A percentile compares a stretch with the other conserved stretches of the same genome.
These are phyloP conservation scores for Ptyas mucosa DNA, from an alignment of 2,113 vertebrate species.

Conservation along the genomic window DNA sequence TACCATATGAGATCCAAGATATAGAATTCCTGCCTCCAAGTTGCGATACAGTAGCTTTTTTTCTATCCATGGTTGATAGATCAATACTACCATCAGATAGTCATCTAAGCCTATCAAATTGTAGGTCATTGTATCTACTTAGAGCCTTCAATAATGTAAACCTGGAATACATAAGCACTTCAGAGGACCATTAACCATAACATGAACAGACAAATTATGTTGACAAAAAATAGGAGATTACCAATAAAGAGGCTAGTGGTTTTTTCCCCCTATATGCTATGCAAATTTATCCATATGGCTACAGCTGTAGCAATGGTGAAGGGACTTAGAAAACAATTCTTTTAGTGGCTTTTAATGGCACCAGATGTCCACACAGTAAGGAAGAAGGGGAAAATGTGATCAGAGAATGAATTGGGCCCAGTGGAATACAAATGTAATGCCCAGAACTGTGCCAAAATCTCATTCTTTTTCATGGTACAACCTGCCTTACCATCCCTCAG, in stretches of 20 bases:
- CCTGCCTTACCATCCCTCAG: conserved; percentile 51
- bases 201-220: conserved; percentile 3
- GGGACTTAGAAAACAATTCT: conserved; percentile 43
- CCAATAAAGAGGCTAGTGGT: conserved; percentile 31
- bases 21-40: neutral
- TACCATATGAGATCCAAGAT: neutral
- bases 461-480: conserved; percentile 43
- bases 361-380: conserved; percentile 54
- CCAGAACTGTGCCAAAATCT: conserved; percentile 40
- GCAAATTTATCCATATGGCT: conserved; percentile 55
- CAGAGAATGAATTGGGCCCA: conserved; percentile 57
- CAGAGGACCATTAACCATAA: neutral
- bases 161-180: neutral
- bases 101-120: neutral
- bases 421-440: conserved; percentile 50
- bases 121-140: conserved; percentile 15
- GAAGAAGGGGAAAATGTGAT: conserved; percentile 40
- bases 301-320: conserved; percentile 32
- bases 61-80: neutral
- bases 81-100: neutral
- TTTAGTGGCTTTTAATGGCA: conserved; percentile 61
- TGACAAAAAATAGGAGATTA: conserved; percentile 34
- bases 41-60: neutral
- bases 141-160: conserved; percentile 4
- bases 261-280: conserved; percentile 42